Evolutionary conservation across 1,140 invertebrate genomes (phyloP).

Genomic region (Drosophila jambulina): DNA sequence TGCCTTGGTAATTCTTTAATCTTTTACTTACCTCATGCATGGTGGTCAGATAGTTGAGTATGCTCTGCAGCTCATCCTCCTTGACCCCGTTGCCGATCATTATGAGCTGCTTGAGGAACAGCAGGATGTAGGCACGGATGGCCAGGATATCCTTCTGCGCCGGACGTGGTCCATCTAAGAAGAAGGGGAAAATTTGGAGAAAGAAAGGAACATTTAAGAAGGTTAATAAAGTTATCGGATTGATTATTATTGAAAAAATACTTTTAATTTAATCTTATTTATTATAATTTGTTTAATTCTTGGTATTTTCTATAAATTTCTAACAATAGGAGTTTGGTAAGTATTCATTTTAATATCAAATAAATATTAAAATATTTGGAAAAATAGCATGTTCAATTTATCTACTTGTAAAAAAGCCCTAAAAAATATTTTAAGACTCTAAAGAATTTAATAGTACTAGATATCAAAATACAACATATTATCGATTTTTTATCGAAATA

Average conservation of each 20-base stretch:
- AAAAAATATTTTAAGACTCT: background rate
- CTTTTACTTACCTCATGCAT: slow-evolving; percentile 93
- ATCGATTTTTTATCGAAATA: no score
- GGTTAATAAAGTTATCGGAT: no score
- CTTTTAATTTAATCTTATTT: no score
- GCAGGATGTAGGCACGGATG: slow-evolving; percentile 96
- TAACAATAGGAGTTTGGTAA: background rate
- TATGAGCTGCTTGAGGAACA: slow-evolving; percentile 98
- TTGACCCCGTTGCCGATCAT: slow-evolving; percentile 98
- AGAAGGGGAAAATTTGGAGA: no score
- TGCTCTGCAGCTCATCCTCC: slow-evolving; percentile 99
- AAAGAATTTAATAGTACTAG: no score
- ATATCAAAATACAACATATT: no score
- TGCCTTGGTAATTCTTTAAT: background rate
- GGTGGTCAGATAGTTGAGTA: slow-evolving; percentile 98
- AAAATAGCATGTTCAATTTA: background rate
- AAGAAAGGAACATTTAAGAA: no score
- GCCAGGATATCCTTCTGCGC: slow-evolving; percentile 97
- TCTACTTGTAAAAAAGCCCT: no score
- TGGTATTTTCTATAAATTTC: background rate
- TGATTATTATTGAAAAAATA: no score
- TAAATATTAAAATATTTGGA: background rate
- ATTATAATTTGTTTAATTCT: background rate
- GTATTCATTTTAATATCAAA: background rate
- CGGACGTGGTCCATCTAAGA: slow-evolving; percentile 95